Evolutionary conservation across 2,113 vertebrate species (phyloP).

Genomic region (Lepus timidus): DNA sequence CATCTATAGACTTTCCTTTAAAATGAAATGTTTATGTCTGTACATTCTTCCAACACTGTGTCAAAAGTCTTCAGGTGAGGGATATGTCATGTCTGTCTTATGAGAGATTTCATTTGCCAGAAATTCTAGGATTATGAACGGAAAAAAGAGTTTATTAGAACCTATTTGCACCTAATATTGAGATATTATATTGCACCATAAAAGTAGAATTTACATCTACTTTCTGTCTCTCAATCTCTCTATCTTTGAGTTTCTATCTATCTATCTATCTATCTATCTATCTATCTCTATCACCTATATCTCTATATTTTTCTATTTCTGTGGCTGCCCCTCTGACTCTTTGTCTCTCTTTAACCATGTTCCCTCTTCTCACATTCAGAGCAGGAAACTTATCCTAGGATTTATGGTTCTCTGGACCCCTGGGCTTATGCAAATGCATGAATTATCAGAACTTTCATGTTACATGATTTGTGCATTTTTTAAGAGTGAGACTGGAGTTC

Average conservation of each 20-base stretch:
- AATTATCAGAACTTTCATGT: background rate
- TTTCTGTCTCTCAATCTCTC: background rate
- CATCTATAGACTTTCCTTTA: background rate
- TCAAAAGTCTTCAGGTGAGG: constrained; percentile 7
- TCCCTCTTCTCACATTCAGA: background rate
- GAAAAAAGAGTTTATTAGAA: background rate
- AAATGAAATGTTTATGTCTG: constrained; percentile 9
- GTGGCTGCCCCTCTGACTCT: background rate
- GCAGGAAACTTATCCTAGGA: background rate
- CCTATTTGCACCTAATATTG: background rate
- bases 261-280: background rate
- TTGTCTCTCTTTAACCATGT: background rate
- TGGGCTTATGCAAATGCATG: background rate
- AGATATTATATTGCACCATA: background rate
- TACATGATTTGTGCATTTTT: constrained; percentile 4
- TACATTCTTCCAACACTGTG: background rate
- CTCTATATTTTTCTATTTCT: background rate
- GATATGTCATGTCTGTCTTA: background rate
- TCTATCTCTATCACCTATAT: background rate
- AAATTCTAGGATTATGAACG: background rate
- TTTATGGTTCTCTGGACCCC: background rate
- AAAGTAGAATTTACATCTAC: background rate
- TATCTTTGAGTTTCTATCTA: background rate
- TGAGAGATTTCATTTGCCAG: constrained; percentile 26
- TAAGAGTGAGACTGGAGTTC: background rate